Conservation (phyloP, 1,140 invertebrate species). For the Matsumurasca onukii region DNA sequence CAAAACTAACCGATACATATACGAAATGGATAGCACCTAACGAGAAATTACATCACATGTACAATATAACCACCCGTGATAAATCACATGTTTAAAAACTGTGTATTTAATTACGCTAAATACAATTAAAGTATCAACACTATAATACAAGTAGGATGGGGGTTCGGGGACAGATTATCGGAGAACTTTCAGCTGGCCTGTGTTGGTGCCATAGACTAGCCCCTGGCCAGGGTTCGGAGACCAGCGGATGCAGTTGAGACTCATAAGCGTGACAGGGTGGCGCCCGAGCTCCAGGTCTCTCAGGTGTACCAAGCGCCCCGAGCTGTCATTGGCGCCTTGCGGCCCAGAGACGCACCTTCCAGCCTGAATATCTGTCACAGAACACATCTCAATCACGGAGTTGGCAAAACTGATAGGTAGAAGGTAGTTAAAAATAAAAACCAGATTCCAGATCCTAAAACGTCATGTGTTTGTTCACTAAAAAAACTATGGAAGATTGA, state of each 20-base stretch:
- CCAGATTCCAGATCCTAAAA: too few species aligned
- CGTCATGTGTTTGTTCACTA: too few species aligned
- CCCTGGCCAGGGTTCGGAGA: constrained; percentile 78
- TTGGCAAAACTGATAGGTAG: neutral
- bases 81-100: too few species aligned
- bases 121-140: neutral
- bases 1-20: too few species aligned
- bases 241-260: constrained; percentile 83
- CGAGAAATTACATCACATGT: too few species aligned
- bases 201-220: constrained; percentile 82
- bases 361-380: constrained; percentile 48
- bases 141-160: neutral
- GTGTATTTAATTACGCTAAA: too few species aligned
- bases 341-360: constrained; percentile 41
- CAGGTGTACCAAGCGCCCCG: constrained; percentile 55
- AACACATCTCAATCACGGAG: neutral
- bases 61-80: too few species aligned
- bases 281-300: constrained; percentile 60
- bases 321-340: constrained; percentile 39
- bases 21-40: too few species aligned
- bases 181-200: constrained; percentile 75
- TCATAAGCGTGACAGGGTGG: constrained; percentile 62
- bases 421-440: too few species aligned
- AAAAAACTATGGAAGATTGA: too few species aligned
- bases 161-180: constrained; percentile 49